Percentiles rank a stretch among this genome's conserved stretches.
These are phyloP conservation scores for Ceuthmochares aereus DNA, from an alignment of 2,113 vertebrate species.

Conservation along the genomic window DNA sequence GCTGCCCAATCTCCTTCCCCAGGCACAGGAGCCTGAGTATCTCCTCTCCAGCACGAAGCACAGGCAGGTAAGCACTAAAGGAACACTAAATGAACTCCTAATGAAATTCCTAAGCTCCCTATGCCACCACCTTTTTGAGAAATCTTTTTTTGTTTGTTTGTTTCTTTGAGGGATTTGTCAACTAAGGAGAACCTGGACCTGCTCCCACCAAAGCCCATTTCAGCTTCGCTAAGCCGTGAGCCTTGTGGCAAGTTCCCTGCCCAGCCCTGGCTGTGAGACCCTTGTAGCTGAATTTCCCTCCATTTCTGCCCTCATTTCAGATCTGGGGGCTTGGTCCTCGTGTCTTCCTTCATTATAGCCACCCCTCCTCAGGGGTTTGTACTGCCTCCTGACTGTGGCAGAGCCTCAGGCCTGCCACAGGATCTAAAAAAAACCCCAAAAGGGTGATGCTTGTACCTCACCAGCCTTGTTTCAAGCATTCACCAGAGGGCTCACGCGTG, in stretches of 20 bases:
- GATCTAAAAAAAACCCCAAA: not conserved
- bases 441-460: not conserved
- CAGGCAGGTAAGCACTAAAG: not conserved
- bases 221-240: rapidly evolving
- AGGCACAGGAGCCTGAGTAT: not conserved
- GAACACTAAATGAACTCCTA: not conserved
- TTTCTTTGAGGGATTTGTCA: not conserved
- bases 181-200: not conserved
- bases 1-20: not conserved
- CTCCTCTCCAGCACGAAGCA: not conserved
- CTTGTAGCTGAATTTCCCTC: rapidly evolving
- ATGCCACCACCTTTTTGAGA: not conserved
- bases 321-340: rapidly evolving
- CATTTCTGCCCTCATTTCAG: not conserved
- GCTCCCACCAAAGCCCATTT: too few relatives aligned
- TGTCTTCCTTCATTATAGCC: not conserved
- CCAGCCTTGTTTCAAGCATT: not conserved
- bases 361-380: rapidly evolving
- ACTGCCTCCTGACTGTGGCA: rapidly evolving
- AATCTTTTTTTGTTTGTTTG: not conserved
- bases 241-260: not conserved
- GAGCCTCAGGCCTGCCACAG: not conserved
- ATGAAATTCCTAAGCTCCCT: not conserved
- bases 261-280: not conserved
- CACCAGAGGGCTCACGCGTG: rapidly evolving